Base-by-base conservation (phyloP, 2,797 vertebrate species). In the Esox masquinongy region DNA sequence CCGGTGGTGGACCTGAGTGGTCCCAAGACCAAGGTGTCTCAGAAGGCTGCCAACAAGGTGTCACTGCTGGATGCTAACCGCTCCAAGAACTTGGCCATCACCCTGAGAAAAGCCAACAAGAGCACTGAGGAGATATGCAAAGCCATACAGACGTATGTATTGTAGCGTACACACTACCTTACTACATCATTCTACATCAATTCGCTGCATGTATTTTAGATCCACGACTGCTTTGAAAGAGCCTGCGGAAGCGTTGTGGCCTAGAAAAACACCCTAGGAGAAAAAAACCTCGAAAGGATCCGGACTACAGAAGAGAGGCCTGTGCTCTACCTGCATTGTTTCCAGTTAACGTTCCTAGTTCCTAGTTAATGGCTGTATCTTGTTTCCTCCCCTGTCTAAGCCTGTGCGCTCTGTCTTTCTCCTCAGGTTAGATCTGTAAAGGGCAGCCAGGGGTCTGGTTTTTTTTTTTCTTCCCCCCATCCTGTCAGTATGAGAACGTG, bases 1-100 rank as follows among this genome's bases (percentile, higher is more conserved):
- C 95, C 97, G 0, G 79, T 97, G 19, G 91, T 98, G 47, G 97
- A 98, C 78, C 68, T 97, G 12, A 82, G 92, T 75, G 96, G 94
- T 74, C 90, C 96, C 74, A 98, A 97, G 90, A 96, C 79, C 91
- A 99, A 99, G 86, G 95, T 95, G 0, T 90, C 96, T 0, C 96
- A 96, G 82, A 98, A 96, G 76, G 85, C 88, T 0, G 91, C 92
- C 59, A 96, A 94, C 91, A 99, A 97, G 90, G 95, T 99, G 80
- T 97, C 95, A 0, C 93, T 99, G 70, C 92, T 99, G 79, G 98
- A 99, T 2, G 90, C 97, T 84, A 99, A 99, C 84, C 95, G 98
- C 53, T 97, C 97, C 84, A 99, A 99, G 93, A 99, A 99, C 92
- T 86, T 99, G 77, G 97, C 97, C 82, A 99, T 99, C 92, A 98